Evolutionary conservation across 1,140 invertebrate genomes (phyloP), one percentile per base, ranked within the genome.

Genomic region (Drosophila ironensis): DNA sequence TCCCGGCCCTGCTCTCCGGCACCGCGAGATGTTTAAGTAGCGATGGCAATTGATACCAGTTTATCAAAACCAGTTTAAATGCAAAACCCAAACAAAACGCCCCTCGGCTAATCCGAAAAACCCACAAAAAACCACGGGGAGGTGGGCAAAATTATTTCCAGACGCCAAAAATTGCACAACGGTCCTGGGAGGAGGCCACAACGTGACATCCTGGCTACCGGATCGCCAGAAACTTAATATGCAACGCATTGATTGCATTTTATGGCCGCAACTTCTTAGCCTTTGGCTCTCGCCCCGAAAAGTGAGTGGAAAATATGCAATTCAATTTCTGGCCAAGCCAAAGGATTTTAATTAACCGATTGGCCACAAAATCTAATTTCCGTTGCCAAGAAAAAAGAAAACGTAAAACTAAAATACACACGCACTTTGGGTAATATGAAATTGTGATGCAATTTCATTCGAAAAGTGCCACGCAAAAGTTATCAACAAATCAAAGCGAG

Each of bases 331-430:
- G 33, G 3, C 16, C 25, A 35, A 25, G 12, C 27, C 41, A 41
- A 82, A 86, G 78, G 80, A 84, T 78, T 86, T 84, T 84, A 86
- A 84, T 84, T 84, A 86, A 71, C 19, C 37, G 19, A 56, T 60
- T 57, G 14, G 35, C 9, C 17, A 5, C 44, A 57, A 84, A 86
- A 86, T 73, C 63, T 71, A 74, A 84, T 84, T 86, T 84, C 80
- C 78, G 78, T 73, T 63, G 61, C 28, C 53, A 38, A 54, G 19
- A 25, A 38, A 27, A 25, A 12, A 30, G 61, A 44, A 46, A 30
- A 33, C 20, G 33, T 8, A 8, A 33, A 70, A 38, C 51, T 38
- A 42, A 40, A 38, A 48, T 42, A 17, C 11, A 2, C 30, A n/a
- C 17, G n/a, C 66, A 22, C 28, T 35, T 63, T 52, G 20, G 51